These are phyloP conservation scores for Xylocopa sonorina DNA, from an alignment of 1,140 invertebrate genomes.

Conservation along the genomic window DNA sequence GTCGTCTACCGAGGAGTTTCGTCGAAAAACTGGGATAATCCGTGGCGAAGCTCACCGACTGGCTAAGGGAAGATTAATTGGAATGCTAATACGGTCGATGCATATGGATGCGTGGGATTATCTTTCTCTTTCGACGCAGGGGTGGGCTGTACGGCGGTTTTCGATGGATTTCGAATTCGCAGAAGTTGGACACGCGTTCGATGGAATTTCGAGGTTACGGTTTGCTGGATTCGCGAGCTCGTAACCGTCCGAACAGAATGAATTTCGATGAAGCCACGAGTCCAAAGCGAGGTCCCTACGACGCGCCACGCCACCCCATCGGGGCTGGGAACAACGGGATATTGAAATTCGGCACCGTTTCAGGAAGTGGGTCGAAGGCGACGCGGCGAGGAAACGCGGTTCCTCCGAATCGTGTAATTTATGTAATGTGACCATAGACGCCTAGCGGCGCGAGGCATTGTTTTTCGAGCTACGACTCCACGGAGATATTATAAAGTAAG, in stretches of 20 bases:
- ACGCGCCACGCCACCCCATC: neutral
- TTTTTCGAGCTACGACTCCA: neutral
- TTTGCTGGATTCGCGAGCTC: neutral
- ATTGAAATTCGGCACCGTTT: constrained; percentile 13
- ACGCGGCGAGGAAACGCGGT: neutral
- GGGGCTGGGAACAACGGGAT: neutral
- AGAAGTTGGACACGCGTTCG: constrained; percentile 23
- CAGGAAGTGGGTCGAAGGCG: constrained; percentile 20
- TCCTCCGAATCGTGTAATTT: constrained; percentile 18
- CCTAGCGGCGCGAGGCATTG: neutral
- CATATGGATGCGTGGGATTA: constrained; percentile 48
- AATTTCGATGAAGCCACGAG: constrained; percentile 38
- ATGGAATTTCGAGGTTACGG: constrained; percentile 9
- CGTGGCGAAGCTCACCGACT: neutral
- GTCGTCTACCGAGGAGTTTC: no score
- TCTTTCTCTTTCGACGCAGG: neutral
- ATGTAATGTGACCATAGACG: constrained; percentile 6
- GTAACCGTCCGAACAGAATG: constrained; percentile 28
- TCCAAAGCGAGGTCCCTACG: constrained; percentile 12
- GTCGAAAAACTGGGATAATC: neutral
- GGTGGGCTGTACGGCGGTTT: neutral
- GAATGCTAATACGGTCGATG: constrained; percentile 46
- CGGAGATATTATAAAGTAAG: constrained; percentile 9
- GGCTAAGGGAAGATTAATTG: constrained; percentile 43
- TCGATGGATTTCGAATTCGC: neutral